Base-by-base conservation (phyloP, 2,797 vertebrate genomes). In the Dromococcyx pavoninus region DNA sequence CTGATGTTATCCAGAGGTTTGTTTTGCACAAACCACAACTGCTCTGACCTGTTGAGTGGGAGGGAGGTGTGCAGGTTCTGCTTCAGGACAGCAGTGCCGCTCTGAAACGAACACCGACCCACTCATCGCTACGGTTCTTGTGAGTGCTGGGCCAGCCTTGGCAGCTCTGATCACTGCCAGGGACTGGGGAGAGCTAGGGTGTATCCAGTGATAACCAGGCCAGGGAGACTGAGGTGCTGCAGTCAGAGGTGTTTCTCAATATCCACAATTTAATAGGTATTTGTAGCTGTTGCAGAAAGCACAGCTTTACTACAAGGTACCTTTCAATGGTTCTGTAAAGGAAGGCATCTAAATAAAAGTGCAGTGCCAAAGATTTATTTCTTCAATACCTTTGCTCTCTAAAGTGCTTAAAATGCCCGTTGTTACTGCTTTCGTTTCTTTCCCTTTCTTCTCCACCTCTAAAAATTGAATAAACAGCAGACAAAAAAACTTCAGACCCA, bases 121-220 rank as follows among this genome's bases (percentile, higher is more conserved):
- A 14, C 14, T 41, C 14, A 14, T 41, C n/a, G n/a, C n/a, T n/a
- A n/a, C n/a, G n/a, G n/a, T 21, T 66, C 32, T 44, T 13, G 4
- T 0, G 1, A 32, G 7, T 22, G 14, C 64, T 50, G 17, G 13
- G 11, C 27, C 2, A 1, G 21, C 19, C 27, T 2, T 21, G 2
- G 3, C 2, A 2, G 28, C 65, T 46, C 35, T 48, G 9, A 28
- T 32, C 1, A 5, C 44, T 30, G 25, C n/a, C 1, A 1, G 67
- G 30, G 16, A 4, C 22, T 60, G 21, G 9, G 17, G 11, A 39
- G 10, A 25, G 23, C 39, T 41, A 39, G 39, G 39, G 10, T 41
- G 39, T 41, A 41, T 41, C 39, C 39, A 41, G 39, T 41, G 14
- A 41, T 41, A 41, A 41, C 39, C 39, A 41, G 41, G 14, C 39